Evolutionary conservation across 2,888 invertebrate species (phyloP).

Genomic region (Falcaria lacertinaria): DNA sequence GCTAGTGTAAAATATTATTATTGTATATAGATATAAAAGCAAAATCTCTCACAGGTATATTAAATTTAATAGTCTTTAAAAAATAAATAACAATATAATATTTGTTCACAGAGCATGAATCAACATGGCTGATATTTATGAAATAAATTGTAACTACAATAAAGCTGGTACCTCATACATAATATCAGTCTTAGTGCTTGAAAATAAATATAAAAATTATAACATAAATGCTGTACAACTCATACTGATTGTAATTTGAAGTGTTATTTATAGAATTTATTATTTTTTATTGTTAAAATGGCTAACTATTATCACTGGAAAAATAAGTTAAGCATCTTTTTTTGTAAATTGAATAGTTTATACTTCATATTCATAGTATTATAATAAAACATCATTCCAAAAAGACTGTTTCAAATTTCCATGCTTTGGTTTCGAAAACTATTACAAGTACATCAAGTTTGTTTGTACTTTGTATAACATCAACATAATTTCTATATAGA

Average conservation of each 20-base stretch:
- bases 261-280: slow-evolving; percentile 51
- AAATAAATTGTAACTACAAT: slow-evolving; percentile 15
- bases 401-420: slow-evolving; percentile 32
- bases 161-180: slow-evolving; percentile 10
- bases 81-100: slow-evolving; percentile 7
- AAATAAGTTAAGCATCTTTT: slow-evolving; percentile 30
- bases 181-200: slow-evolving; percentile 34
- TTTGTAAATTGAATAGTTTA: no score
- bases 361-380: slow-evolving; percentile 45
- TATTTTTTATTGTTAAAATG: slow-evolving; percentile 34
- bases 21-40: no score
- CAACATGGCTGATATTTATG: slow-evolving; percentile 16
- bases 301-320: slow-evolving; percentile 27
- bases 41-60: no score
- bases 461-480: neutral
- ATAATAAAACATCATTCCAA: slow-evolving; percentile 66
- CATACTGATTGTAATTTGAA: slow-evolving; percentile 37
- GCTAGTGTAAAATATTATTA: no score
- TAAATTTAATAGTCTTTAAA: no score
- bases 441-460: no score
- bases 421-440: slow-evolving; percentile 13
- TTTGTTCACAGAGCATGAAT: slow-evolving; percentile 61
- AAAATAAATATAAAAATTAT: slow-evolving; percentile 25
- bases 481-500: no score
- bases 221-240: slow-evolving; percentile 26